Evolutionary conservation across 2,797 vertebrate species (phyloP).

Genomic region (Cygnus olor): DNA sequence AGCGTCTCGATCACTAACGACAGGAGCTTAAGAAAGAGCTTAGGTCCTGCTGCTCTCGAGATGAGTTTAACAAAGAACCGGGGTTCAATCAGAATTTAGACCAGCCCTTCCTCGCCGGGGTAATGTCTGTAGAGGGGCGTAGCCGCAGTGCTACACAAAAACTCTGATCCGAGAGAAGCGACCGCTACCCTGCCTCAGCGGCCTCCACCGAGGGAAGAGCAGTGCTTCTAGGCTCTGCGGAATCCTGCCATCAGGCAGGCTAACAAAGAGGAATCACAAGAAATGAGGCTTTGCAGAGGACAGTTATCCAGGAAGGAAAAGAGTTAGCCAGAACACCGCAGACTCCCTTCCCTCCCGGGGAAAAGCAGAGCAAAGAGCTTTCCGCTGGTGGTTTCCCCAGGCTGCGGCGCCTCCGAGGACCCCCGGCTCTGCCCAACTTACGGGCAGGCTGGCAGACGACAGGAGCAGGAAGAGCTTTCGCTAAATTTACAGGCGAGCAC

Average conservation of each 20-base stretch:
- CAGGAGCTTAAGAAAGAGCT: background rate
- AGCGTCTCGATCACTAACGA: rapidly evolving
- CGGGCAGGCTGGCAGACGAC: rapidly evolving
- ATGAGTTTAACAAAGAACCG: background rate
- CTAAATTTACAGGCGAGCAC: background rate
- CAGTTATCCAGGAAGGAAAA: conserved; percentile 46
- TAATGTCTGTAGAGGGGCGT: background rate
- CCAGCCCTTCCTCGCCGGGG: background rate
- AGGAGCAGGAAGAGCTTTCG: background rate
- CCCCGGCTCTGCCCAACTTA: background rate
- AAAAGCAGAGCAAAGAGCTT: background rate
- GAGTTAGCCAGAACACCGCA: background rate
- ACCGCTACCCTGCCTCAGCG: background rate
- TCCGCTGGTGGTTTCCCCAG: background rate
- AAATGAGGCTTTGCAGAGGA: background rate
- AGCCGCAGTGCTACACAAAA: background rate
- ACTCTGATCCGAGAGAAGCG: background rate
- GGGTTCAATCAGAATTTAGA: background rate
- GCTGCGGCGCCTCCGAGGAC: background rate
- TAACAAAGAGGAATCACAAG: background rate
- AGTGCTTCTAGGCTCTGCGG: background rate
- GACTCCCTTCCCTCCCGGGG: conserved; percentile 10
- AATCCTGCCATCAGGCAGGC: background rate
- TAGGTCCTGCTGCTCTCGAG: background rate
- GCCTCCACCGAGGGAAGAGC: rapidly evolving